Evolutionary conservation across 2,113 vertebrate species (phyloP).

Genomic region (Antennarius striatus): DNA sequence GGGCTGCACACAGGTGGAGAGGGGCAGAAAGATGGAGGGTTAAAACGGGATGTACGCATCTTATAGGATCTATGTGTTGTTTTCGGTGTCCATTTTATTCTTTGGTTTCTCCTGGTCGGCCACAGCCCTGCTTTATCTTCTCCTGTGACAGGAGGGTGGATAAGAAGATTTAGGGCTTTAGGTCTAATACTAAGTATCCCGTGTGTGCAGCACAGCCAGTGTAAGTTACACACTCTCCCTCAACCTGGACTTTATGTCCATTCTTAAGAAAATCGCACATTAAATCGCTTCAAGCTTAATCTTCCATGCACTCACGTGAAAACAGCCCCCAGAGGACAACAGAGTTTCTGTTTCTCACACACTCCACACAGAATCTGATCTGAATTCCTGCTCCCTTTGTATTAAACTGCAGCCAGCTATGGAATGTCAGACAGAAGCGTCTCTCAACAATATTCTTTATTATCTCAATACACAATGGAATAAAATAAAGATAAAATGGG

Average conservation of each 20-base stretch:
- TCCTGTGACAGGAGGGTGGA: slow-evolving; percentile 55
- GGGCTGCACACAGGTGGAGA: slow-evolving; percentile 76
- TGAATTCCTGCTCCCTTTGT: background rate
- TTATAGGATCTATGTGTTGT: background rate
- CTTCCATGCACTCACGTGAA: slow-evolving; percentile 19
- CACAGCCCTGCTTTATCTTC: slow-evolving; percentile 52
- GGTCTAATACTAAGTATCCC: slow-evolving; percentile 70
- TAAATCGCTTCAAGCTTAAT: slow-evolving; percentile 26
- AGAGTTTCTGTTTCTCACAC: slow-evolving; percentile 13
- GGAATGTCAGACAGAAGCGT: background rate
- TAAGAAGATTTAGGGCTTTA: slow-evolving; percentile 81
- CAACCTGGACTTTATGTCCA: slow-evolving; percentile 50
- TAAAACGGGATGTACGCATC: background rate
- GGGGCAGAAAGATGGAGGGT: background rate
- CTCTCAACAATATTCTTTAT: background rate
- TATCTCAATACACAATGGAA: background rate
- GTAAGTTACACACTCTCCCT: slow-evolving; percentile 52
- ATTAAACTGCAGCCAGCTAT: background rate
- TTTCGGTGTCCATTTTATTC: slow-evolving; percentile 18
- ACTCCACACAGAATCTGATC: background rate
- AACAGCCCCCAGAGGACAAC: slow-evolving; percentile 14
- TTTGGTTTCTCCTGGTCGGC: slow-evolving; percentile 15
- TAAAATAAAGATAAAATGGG: too few relatives aligned
- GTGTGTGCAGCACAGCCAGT: slow-evolving; percentile 49
- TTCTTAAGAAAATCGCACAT: slow-evolving; percentile 40